Evolutionary conservation across 1,140 invertebrate genomes (phyloP).

Genomic region (Popillia japonica): DNA sequence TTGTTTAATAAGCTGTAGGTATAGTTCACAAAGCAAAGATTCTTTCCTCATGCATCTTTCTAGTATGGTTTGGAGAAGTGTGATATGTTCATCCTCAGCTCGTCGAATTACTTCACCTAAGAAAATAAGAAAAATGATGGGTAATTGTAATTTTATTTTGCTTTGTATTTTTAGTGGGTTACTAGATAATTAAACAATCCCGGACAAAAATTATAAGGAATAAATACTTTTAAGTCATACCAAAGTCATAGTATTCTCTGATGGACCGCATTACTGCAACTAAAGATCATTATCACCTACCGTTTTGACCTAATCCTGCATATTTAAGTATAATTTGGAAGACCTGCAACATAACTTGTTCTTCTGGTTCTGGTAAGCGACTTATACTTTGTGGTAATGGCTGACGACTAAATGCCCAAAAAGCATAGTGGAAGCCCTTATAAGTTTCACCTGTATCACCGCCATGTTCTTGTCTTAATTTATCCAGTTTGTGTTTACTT

Average conservation of each 20-base stretch:
- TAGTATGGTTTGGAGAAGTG: conserved; percentile 87
- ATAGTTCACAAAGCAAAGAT: conserved; percentile 87
- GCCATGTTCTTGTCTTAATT: conserved; percentile 81
- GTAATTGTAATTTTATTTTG: no score
- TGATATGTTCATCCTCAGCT: conserved; percentile 87
- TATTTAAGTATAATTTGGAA: conserved; percentile 81
- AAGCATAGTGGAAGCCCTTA: conserved; percentile 84
- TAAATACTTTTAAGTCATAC: no score
- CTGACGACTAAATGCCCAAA: conserved; percentile 90
- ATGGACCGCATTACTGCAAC: background rate
- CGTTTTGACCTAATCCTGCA: conserved; percentile 83
- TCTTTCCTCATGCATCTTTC: conserved; percentile 91
- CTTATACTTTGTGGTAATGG: conserved; percentile 82
- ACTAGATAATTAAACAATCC: no score
- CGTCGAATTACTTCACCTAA: conserved; percentile 60
- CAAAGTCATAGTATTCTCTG: background rate
- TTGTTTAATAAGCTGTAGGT: conserved; percentile 90
- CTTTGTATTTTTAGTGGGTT: no score
- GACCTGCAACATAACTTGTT: conserved; percentile 83
- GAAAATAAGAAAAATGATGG: background rate
- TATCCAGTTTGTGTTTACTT: conserved; percentile 88
- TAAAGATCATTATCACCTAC: conserved; percentile 50
- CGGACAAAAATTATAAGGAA: no score
- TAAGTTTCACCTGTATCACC: conserved; percentile 83
- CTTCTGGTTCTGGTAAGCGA: conserved; percentile 85